phyloP scores from a whole-genome alignment of 1,140 invertebrate genomes.

The Spodoptera frugiperda region DNA sequence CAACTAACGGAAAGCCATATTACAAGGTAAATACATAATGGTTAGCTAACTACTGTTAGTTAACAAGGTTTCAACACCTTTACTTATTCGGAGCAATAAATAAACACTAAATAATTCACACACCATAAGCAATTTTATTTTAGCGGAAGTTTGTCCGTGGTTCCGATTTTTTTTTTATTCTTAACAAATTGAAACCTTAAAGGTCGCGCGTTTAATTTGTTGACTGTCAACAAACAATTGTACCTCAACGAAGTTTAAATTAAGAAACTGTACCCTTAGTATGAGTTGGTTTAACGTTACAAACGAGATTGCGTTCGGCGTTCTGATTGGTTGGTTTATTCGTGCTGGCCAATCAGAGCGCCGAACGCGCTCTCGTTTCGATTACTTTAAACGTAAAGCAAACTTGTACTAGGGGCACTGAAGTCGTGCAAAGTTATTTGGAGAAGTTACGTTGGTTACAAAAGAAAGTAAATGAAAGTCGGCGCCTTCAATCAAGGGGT shows the following conservation, averaged over 20 bases:
- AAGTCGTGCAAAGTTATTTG: background rate
- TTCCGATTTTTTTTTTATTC: background rate
- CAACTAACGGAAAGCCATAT: constrained; percentile 2
- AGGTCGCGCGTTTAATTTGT: background rate
- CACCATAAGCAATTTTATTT: background rate
- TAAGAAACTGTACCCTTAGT: no score
- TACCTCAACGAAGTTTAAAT: background rate
- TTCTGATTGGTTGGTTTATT: no score
- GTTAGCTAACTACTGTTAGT: constrained; percentile 12
- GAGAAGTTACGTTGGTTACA: background rate
- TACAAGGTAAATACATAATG: constrained; percentile 6
- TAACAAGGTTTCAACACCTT: constrained; percentile 27
- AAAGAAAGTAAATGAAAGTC: background rate
- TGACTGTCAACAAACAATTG: background rate
- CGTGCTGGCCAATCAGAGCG: no score
- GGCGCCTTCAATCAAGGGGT: background rate
- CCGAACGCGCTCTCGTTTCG: no score
- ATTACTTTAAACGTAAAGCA: no score
- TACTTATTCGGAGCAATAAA: constrained; percentile 1
- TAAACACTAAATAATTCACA: constrained; percentile 1
- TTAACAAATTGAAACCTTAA: background rate
- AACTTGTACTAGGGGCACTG: no score
- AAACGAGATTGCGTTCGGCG: no score
- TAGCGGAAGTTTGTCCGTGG: background rate
- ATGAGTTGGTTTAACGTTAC: no score